Evolutionary conservation across 2,888 invertebrate species (phyloP).

Genomic region (Nephrotoma flavescens): DNA sequence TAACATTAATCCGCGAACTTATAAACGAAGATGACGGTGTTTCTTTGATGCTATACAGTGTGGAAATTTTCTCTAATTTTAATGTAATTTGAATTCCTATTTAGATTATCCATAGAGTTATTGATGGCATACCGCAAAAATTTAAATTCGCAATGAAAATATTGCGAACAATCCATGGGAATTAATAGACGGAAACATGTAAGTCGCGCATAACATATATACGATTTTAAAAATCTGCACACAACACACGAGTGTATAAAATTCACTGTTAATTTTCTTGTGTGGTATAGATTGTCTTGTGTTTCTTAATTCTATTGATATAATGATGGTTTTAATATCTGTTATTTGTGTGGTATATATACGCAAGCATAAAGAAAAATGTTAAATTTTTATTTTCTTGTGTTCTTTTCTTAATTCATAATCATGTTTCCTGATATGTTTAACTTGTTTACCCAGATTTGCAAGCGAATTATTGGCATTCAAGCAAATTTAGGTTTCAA

Average conservation of each 20-base stretch:
- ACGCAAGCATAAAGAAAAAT: neutral
- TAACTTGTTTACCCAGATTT: neutral
- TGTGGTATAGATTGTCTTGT: neutral
- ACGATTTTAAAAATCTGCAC: too few relatives aligned
- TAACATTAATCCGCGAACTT: neutral
- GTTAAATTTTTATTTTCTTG: neutral
- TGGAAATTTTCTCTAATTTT: neutral
- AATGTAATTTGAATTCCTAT: neutral
- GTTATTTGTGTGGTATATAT: neutral
- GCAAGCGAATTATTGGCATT: neutral
- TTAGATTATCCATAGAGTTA: neutral
- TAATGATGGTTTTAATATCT: neutral
- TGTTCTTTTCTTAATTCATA: neutral
- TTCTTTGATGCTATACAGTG: neutral
- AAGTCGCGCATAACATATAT: too few relatives aligned
- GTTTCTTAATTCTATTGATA: neutral
- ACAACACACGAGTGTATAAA: too few relatives aligned
- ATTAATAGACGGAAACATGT: neutral
- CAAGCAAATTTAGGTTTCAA: neutral
- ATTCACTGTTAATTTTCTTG: neutral
- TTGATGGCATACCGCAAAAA: neutral
- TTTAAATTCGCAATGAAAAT: neutral
- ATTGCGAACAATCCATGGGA: neutral
- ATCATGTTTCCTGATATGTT: neutral
- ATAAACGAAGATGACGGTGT: neutral